A percentile compares a stretch with the other conserved stretches of the same genome.
Evolutionary conservation across 2,888 invertebrate species (phyloP).

Genomic region (Oscheius myriophilus): DNA sequence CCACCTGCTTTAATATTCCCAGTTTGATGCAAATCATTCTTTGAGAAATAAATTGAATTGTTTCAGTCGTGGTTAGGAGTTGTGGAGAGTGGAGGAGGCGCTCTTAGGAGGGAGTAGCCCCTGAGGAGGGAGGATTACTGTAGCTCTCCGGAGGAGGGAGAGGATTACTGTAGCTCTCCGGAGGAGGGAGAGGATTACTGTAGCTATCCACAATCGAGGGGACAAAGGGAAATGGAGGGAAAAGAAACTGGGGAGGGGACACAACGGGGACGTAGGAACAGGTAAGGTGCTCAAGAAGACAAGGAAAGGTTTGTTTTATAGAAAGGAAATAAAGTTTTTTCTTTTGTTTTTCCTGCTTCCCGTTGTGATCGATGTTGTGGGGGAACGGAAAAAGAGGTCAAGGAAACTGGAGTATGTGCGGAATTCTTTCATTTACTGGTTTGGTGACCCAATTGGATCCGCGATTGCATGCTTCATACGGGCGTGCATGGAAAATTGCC

Average conservation of each 20-base stretch:
- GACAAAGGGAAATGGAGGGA: neutral
- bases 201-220: neutral
- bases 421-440: too few species aligned
- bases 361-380: neutral
- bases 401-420: too few species aligned
- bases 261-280: neutral
- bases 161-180: neutral
- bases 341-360: neutral
- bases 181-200: neutral
- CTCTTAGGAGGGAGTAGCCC: conserved; percentile 4
- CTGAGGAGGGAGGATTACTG: neutral
- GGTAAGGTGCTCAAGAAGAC: neutral
- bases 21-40: neutral
- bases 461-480: too few species aligned
- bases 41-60: conserved; percentile 12
- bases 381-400: neutral
- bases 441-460: too few species aligned
- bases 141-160: neutral
- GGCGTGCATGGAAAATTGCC: too few species aligned
- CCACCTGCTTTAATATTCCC: conserved; percentile 1
- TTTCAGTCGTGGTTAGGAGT: conserved; percentile 27
- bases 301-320: neutral
- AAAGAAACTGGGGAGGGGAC: conserved; percentile 1
- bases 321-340: neutral
- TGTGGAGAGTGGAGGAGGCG: conserved; percentile 6